Evolutionary conservation across 2,797 vertebrate genomes (phyloP), one percentile per base, ranked within the genome.

Genomic region (Cetoscarus ocellatus): DNA sequence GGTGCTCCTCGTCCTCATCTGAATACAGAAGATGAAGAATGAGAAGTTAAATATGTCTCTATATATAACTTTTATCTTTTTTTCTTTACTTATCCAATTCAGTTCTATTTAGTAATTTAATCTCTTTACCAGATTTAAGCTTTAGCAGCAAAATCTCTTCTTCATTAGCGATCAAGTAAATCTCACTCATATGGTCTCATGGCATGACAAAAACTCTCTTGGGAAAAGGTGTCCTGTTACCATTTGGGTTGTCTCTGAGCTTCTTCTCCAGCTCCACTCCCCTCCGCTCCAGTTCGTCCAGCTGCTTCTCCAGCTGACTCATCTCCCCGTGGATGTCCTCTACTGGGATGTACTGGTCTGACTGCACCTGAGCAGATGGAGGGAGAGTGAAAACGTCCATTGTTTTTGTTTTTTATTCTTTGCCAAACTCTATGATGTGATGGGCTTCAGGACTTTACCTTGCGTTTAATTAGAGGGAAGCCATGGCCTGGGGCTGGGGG

Each of bases 401-500:
- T 58, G 42, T 15, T 50, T 18, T 7, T 45, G 8, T 2, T 13
- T 27, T n/a, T 10, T 4, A 15, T 36, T 27, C 27, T 27, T 27
- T 27, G 27, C 27, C 27, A 27, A 27, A 27, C 27, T 27, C 27
- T 27, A 2, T 4, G 27, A 2, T 27, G 27, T 27, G 27, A 2
- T 27, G 27, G 27, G 27, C 7, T 73, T 35, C n/a, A 18, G 36
- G 17, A 36, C 63, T 13, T 3, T 86, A 99, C 98, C 96, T 98
- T 99, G 90, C 98, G 97, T 87, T 98, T 99, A 87, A 99, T 99
- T 38, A 99, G 95, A 0, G 98, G 98, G 80, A 99, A 99, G 77
- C 98, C 98, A 0, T 99, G 96, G 56, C 98, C 98, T 0, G 98
- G 98, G 9, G 98, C 98, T 1, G 98, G 98, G 17, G 98, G 97